A percentile compares a stretch with the other conserved stretches of the same genome.
Conservation (phyloP, 1,140 invertebrate genomes). For the Macrobrachium rosenbergii region DNA sequence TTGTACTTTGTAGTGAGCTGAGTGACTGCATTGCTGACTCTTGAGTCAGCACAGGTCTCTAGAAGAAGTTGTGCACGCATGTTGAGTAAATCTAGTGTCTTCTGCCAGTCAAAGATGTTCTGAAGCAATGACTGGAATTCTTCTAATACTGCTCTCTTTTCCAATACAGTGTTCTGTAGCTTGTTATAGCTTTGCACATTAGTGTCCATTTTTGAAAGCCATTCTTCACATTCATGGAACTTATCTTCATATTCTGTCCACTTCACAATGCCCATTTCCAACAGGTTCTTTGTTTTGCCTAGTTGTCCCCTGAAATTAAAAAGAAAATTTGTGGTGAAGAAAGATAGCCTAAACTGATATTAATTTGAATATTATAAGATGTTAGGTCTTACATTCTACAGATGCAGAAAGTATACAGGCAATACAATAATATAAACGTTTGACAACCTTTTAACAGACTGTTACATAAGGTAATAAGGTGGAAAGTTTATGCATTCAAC, state of each 20-base stretch:
- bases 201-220: slow-evolving; percentile 89
- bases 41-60: slow-evolving; percentile 92
- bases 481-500: too few species aligned
- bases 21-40: slow-evolving; percentile 93
- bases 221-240: slow-evolving; percentile 88
- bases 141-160: slow-evolving; percentile 90
- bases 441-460: too few species aligned
- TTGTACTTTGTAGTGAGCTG: slow-evolving; percentile 96
- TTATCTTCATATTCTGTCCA: slow-evolving; percentile 97
- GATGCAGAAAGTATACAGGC: too few species aligned
- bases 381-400: too few species aligned
- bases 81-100: slow-evolving; percentile 90
- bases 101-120: slow-evolving; percentile 93
- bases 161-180: slow-evolving; percentile 87
- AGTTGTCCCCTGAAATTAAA: slow-evolving; percentile 69
- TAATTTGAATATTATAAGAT: too few species aligned
- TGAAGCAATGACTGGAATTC: slow-evolving; percentile 88
- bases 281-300: slow-evolving; percentile 83
- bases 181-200: slow-evolving; percentile 91
- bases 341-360: too few species aligned
- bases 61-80: slow-evolving; percentile 90
- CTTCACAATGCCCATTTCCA: slow-evolving; percentile 92
- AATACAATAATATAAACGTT: too few species aligned
- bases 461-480: too few species aligned
- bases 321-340: background rate